Evolutionary conservation across 2,888 invertebrate species (phyloP).

Genomic region (Trilocha varians): DNA sequence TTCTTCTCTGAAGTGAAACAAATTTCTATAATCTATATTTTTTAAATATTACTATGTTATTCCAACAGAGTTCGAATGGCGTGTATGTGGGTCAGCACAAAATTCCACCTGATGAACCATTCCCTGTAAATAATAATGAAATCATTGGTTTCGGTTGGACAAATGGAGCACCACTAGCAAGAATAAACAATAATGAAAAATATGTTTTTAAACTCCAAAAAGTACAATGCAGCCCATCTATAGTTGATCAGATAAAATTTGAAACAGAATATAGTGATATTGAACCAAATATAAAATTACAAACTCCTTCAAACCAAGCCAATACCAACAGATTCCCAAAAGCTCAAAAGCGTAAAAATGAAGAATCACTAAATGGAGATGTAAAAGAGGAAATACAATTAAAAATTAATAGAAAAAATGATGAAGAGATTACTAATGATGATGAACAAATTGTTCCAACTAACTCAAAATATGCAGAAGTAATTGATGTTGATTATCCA

Average conservation of each 20-base stretch:
- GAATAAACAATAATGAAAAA: constrained; percentile 45
- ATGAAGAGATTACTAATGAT: constrained; percentile 31
- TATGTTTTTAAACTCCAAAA: constrained; percentile 42
- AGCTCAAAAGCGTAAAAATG: background rate
- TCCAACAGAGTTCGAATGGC: constrained; percentile 74
- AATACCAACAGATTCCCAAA: background rate
- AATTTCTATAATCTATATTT: constrained; percentile 1
- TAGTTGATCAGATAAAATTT: background rate
- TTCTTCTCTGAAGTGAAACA: background rate
- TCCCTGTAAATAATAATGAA: constrained; percentile 51
- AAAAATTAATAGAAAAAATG: constrained; percentile 10
- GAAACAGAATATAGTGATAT: constrained; percentile 1
- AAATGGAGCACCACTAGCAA: constrained; percentile 28
- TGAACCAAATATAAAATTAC: background rate
- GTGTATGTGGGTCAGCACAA: constrained; percentile 62
- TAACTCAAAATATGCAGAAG: constrained; percentile 30
- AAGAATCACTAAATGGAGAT: background rate
- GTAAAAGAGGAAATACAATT: constrained; percentile 10
- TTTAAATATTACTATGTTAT: constrained; percentile 9
- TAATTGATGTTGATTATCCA: constrained; percentile 21
- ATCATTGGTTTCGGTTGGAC: constrained; percentile 71
- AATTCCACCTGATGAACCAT: constrained; percentile 43
- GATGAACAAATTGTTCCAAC: constrained; percentile 21
- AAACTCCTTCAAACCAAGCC: background rate
- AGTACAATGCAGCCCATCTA: too few relatives aligned